Percentiles rank a stretch among this genome's conserved stretches.
Conservation (phyloP, 1,140 invertebrate genomes). For the Pogonomyrmex barbatus region DNA sequence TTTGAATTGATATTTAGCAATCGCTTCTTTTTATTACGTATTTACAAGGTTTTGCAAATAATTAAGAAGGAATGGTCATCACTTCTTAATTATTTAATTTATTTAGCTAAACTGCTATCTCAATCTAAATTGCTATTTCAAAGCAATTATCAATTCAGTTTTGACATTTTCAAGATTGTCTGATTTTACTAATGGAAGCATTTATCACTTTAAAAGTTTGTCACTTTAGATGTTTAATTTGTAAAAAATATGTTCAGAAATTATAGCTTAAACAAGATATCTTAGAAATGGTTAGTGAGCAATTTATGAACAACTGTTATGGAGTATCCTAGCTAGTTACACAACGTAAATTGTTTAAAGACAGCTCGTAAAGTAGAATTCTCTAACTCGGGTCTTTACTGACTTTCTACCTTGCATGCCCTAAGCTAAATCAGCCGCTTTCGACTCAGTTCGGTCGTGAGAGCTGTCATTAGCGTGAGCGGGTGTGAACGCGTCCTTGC, state of each 20-base stretch:
- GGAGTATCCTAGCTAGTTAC: background rate
- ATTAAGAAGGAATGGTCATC: background rate
- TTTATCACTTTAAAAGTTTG: background rate
- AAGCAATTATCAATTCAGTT: conserved; percentile 1
- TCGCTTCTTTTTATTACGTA: background rate
- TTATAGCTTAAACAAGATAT: background rate
- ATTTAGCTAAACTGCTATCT: background rate
- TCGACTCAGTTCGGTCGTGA: conserved; percentile 15
- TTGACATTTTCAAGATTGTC: background rate
- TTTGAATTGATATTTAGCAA: conserved; percentile 1
- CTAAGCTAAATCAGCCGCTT: conserved; percentile 24
- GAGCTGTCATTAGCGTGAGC: conserved; percentile 72
- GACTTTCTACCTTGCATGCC: conserved; percentile 1
- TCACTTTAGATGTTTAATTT: background rate
- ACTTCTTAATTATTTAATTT: background rate
- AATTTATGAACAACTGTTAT: conserved; percentile 57
- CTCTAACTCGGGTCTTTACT: background rate
- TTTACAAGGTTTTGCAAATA: background rate
- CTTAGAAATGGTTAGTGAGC: conserved; percentile 30
- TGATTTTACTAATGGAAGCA: background rate
- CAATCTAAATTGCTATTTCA: background rate
- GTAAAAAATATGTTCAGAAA: background rate
- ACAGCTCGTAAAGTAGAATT: background rate
- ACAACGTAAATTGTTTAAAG: background rate
- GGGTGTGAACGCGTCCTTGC: conserved; percentile 77